A percentile compares a stretch with the other conserved stretches of the same genome.
These are phyloP conservation scores for Scaptodrosophila lebanonensis DNA, from an alignment of 1,140 invertebrate species.

Conservation along the genomic window DNA sequence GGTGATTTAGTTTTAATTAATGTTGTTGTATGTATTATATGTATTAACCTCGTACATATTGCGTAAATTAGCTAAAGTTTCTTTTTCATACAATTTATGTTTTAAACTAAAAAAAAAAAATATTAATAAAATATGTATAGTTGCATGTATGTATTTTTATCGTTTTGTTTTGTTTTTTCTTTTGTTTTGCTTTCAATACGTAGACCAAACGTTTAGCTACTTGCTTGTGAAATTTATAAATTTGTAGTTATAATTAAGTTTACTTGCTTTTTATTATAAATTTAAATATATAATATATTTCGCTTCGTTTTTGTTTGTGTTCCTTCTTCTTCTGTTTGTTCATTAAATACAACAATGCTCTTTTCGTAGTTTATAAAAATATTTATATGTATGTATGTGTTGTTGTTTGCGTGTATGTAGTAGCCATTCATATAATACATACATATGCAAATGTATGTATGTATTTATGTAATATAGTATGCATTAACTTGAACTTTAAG, in stretches of 20 bases:
- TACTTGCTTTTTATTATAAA: constrained; percentile 30
- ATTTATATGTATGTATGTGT: not conserved
- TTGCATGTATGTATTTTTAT: constrained; percentile 20
- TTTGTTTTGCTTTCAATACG: constrained; percentile 6
- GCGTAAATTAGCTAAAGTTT: too few species aligned
- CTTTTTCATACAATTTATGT: too few species aligned
- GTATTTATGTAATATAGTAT: constrained; percentile 7
- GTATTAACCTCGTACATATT: too few species aligned
- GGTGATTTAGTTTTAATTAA: too few species aligned
- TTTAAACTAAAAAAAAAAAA: too few species aligned
- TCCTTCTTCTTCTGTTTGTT: constrained; percentile 26
- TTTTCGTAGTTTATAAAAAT: too few species aligned
- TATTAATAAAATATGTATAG: too few species aligned
- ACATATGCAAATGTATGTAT: constrained; percentile 36
- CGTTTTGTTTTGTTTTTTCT: constrained; percentile 4
- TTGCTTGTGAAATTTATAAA: constrained; percentile 1
- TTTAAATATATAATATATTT: constrained; percentile 62
- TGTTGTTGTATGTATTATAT: too few species aligned
- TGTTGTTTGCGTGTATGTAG: constrained; percentile 28
- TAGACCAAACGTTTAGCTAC: constrained; percentile 22
- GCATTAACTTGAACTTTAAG: too few species aligned
- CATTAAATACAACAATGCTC: constrained; percentile 66
- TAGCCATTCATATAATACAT: constrained; percentile 43
- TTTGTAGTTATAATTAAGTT: constrained; percentile 27
- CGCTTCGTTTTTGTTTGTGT: constrained; percentile 32